Base-by-base conservation (phyloP, 2,888 invertebrate species). In the Drosophila lacicola region DNA sequence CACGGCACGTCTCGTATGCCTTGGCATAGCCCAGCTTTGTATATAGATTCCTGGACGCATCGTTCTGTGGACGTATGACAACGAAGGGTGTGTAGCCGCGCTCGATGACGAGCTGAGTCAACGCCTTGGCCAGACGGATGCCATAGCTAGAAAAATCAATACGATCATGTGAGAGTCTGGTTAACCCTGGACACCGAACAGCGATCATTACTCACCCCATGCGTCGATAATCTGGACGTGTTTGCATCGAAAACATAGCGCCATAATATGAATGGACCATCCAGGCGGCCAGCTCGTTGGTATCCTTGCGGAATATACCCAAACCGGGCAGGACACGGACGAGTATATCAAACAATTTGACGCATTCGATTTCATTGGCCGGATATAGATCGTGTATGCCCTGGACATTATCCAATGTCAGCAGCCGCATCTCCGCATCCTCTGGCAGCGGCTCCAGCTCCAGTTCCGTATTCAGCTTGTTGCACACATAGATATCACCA, bases 241-340 rank as follows among this genome's bases (percentile, higher is more conserved):
- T 97, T 93, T 97, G 97, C 97, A 97, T 97, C 54, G 97, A 97
- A 93, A 97, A 97, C 97, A 97, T 97, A 71, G 97, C 97, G 25
- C 97, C 97, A 92, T 97, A 97, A 93, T 97, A 97, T 19, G 96
- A 96, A 92, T 97, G 97, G 50, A 97, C 96, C 97, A 97, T 97
- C 97, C 97, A 97, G 29, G 97, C 97, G 37, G 96, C 97, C 74
- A 97, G 93, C 85, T 95, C 95, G 53, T 96, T 96, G 60, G 94
- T 94, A 78, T 92, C 90, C 84, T 91, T 80, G 88, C 94, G 95
- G 92, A 97, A 97, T 74, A 97, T 95, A 39, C 97, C 97, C 91
- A 96, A 96, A 17, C 96, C 97, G 10, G 97, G 96, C 78, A 97
- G 93, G 88, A 95, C 95, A 64, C 94, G 94, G 70, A 97, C 96